Conservation (phyloP, 1,140 invertebrate genomes). For the Zeugodacus cucurbitae region DNA sequence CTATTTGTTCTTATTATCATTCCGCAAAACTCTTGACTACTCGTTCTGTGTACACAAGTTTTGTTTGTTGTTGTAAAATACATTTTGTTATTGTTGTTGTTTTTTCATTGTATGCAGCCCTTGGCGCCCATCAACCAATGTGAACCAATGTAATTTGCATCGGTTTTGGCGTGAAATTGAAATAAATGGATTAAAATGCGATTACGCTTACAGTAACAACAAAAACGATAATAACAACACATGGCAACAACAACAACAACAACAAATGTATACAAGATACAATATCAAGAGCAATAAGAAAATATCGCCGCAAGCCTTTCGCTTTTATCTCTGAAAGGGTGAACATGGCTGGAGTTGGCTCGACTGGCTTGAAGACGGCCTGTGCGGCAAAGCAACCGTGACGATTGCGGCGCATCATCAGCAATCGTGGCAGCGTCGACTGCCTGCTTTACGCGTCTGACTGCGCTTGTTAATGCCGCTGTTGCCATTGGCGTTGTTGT, state of each 20-base stretch:
- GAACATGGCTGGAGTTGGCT: neutral
- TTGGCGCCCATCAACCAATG: neutral
- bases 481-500: neutral
- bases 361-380: neutral
- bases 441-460: neutral
- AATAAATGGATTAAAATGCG: slow-evolving; percentile 38
- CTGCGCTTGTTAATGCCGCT: neutral
- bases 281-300: neutral
- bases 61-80: neutral
- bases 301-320: neutral
- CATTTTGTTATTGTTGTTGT: neutral
- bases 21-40: neutral
- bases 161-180: slow-evolving; percentile 38
- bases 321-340: slow-evolving; percentile 6
- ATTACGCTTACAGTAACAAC: neutral
- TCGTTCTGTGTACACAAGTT: neutral
- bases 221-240: neutral
- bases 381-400: slow-evolving; percentile 15
- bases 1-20: neutral
- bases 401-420: neutral
- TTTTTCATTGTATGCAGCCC: neutral
- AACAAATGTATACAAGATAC: neutral
- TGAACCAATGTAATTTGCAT: slow-evolving; percentile 33
- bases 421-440: neutral
- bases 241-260: neutral